Base-by-base conservation (phyloP, 23 tunicate species). In the Oikopleura dioica region DNA sequence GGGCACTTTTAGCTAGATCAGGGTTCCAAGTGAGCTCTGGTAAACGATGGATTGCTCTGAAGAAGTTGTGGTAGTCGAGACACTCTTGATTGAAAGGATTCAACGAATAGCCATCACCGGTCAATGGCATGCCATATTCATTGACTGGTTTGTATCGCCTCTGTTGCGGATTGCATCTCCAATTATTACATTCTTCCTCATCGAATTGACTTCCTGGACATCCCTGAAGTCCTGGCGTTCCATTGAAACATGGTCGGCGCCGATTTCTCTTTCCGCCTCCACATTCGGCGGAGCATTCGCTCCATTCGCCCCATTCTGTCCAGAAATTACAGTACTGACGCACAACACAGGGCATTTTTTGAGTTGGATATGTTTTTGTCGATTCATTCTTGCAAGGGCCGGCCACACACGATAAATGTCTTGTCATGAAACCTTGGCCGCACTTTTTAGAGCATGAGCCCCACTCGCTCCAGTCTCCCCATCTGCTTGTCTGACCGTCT, bases 31-130 rank as follows among this genome's bases (percentile, higher is more conserved):
- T 9, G 21, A 21, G 9, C 21, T 44, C 16, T 44, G 55, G 55
- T 44, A 9, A 21, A 44, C 21, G 21, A 28, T 63, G 72, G 5
- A 63, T 28, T 23, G 72, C 72, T 2, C 72, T 23, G 33, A 63
- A 63, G 72, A 63, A 63, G 26, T 63, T 63, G 33, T 63, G 72
- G 26, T 63, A 63, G 26, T 63, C 72, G 33, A 63, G 72, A 28
- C 72, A 63, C 33, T 63, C 72, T 63, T 63, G 72, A 21, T 63
- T 23, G 33, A 63, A 63, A 2, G 72, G 5, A 31, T 63, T 63
- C 33, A 63, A 31, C 4, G 33, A 12, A 5, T 12, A 21, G 29
- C 72, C 72, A 2, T 4, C 5, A 24, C 30, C 26, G 5, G 72
- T 16, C 26, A 2, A 12, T 21, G 33, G 33, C 72, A 63, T 63